These are phyloP conservation scores for Tokudaia tokunoshimensis DNA, from an alignment of 2,797 vertebrate genomes.

Conservation along the genomic window DNA sequence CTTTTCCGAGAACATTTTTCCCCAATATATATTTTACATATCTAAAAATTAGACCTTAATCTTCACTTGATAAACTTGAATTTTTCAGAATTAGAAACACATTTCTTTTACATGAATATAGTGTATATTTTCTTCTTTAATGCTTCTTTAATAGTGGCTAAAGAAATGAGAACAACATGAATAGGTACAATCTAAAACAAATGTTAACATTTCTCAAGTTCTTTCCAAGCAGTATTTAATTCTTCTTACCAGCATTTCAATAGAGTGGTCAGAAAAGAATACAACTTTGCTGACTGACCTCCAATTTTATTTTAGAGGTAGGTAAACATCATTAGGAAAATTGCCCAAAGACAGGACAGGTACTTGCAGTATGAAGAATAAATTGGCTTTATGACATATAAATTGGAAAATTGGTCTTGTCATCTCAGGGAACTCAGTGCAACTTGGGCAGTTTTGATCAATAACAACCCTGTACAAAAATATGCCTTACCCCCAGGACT, in stretches of 20 bases:
- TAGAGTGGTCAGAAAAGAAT: not conserved
- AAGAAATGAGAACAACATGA: not conserved
- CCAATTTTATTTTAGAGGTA: conserved; percentile 48
- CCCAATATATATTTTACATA: not conserved
- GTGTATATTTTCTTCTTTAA: not conserved
- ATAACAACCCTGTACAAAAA: not conserved
- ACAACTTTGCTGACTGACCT: conserved; percentile 46
- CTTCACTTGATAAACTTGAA: not conserved
- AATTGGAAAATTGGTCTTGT: conserved; percentile 45
- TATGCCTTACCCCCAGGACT: not conserved
- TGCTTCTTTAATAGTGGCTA: not conserved
- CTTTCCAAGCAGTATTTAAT: conserved; percentile 32
- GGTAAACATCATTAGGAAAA: conserved; percentile 55
- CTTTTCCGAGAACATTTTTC: not conserved
- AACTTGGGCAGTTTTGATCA: conserved; percentile 21
- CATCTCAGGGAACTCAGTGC: conserved; percentile 40
- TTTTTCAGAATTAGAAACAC: not conserved
- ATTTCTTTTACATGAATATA: not conserved
- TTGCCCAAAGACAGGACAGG: conserved; percentile 32
- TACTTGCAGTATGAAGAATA: conserved; percentile 55
- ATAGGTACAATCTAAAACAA: not conserved
- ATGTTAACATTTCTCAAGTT: not conserved
- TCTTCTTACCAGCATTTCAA: not conserved
- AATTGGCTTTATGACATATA: conserved; percentile 44
- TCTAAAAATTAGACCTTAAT: not conserved